A percentile compares a stretch with the other conserved stretches of the same genome.
Evolutionary conservation across 2,113 vertebrate genomes (phyloP).

Genomic region (Limnothrissa miodon): DNA sequence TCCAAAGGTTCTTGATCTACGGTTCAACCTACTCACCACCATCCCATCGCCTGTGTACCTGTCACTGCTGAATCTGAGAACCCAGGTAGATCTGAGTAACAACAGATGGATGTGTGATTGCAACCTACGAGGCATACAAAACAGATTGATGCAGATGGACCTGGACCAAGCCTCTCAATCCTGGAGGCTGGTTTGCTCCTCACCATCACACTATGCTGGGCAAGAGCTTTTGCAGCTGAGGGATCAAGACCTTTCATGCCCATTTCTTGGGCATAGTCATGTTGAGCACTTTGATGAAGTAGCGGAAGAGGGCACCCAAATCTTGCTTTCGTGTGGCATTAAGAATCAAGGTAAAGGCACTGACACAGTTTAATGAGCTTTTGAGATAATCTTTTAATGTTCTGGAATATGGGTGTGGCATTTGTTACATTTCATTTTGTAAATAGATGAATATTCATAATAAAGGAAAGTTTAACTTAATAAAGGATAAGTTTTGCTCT

Average conservation of each 20-base stretch:
- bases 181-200: conserved; percentile 66
- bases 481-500: neutral
- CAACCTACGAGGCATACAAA: conserved; percentile 59
- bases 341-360: conserved; percentile 58
- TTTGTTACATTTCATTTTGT: neutral
- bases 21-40: conserved; percentile 74
- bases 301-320: conserved; percentile 55
- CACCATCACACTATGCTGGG: conserved; percentile 51
- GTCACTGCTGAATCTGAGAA: conserved; percentile 65
- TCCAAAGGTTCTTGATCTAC: conserved; percentile 79
- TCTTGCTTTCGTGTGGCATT: conserved; percentile 62
- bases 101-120: conserved; percentile 77
- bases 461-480: neutral
- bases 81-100: conserved; percentile 60
- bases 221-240: conserved; percentile 65
- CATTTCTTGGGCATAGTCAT: conserved; percentile 10
- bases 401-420: neutral
- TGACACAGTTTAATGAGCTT: neutral
- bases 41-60: conserved; percentile 65
- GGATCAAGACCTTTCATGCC: conserved; percentile 64
- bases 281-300: conserved; percentile 59
- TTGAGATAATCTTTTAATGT: neutral
- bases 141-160: conserved; percentile 60
- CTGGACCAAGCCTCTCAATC: conserved; percentile 46
- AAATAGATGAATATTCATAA: neutral